phyloP scores from a whole-genome alignment of 2,797 vertebrate genomes.

The Lateolabrax maculatus region DNA sequence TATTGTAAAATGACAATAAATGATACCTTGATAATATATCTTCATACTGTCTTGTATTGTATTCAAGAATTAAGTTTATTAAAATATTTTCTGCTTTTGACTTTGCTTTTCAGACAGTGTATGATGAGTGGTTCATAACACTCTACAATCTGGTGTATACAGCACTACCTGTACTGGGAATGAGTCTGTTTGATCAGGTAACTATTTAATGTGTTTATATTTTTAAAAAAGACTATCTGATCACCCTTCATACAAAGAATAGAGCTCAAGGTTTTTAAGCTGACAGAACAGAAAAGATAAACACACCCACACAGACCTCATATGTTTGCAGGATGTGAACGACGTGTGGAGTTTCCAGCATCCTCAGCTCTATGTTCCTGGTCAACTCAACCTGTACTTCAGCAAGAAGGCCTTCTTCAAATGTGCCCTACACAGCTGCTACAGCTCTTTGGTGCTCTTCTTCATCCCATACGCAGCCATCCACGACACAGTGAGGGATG shows the following conservation, averaged over 20 bases:
- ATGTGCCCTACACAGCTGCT: constrained; percentile 91
- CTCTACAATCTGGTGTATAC: constrained; percentile 97
- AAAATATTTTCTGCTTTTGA: not conserved
- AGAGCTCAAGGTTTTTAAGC: not conserved
- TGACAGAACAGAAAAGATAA: not conserved
- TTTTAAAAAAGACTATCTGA: not conserved
- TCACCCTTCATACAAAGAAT: not conserved
- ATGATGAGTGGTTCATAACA: constrained; percentile 95
- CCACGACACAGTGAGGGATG: constrained; percentile 84
- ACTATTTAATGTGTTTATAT: not conserved
- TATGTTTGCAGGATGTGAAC: constrained; percentile 89
- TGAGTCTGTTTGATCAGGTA: constrained; percentile 98
- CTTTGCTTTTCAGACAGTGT: constrained; percentile 85
- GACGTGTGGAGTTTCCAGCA: constrained; percentile 92
- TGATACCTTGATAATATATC: too few species aligned
- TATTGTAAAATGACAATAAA: too few species aligned
- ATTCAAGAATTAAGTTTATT: not conserved
- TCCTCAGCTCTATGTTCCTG: constrained; percentile 92
- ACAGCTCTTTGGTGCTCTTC: constrained; percentile 95
- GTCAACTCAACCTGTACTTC: constrained; percentile 93
- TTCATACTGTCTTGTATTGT: not conserved
- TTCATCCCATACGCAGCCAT: constrained; percentile 93
- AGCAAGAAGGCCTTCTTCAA: constrained; percentile 91
- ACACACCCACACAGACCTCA: not conserved
- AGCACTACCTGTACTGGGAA: constrained; percentile 93